A percentile compares a stretch with the other conserved stretches of the same genome.
phyloP scores from a whole-genome alignment of 2,888 invertebrate genomes.

The Baronia brevicornis region DNA sequence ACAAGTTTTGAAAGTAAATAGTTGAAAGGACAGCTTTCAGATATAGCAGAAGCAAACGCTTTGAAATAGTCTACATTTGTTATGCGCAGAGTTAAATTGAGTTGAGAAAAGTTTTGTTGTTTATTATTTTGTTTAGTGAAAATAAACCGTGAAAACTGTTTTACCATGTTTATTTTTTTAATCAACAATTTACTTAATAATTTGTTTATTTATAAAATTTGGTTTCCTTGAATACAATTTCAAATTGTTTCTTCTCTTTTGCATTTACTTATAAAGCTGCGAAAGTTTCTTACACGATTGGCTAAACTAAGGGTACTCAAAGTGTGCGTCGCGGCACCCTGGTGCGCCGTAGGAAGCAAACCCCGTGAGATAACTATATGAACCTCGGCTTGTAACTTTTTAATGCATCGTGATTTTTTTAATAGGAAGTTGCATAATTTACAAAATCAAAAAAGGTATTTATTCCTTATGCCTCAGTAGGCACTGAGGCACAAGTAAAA shows the following conservation, averaged over 20 bases:
- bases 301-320: no score
- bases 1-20: slow-evolving; percentile 14
- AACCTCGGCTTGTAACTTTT: no score
- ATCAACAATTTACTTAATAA: background rate
- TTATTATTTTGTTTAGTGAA: slow-evolving; percentile 13
- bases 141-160: slow-evolving; percentile 8
- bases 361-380: no score
- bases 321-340: no score
- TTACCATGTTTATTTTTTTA: background rate
- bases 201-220: background rate
- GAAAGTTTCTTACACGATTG: no score
- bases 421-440: no score
- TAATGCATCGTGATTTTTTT: no score
- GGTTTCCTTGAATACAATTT: background rate
- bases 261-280: no score
- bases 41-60: slow-evolving; percentile 14
- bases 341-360: no score
- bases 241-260: background rate
- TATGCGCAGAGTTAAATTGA: slow-evolving; percentile 15
- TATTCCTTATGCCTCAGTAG: no score
- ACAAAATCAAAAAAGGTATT: no score
- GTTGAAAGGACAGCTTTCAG: slow-evolving; percentile 12
- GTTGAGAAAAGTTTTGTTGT: slow-evolving; percentile 14
- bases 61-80: slow-evolving; percentile 12
- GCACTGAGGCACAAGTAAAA: no score